phyloP scores from a whole-genome alignment of 2,797 vertebrate species.

The Florisuga fusca region DNA sequence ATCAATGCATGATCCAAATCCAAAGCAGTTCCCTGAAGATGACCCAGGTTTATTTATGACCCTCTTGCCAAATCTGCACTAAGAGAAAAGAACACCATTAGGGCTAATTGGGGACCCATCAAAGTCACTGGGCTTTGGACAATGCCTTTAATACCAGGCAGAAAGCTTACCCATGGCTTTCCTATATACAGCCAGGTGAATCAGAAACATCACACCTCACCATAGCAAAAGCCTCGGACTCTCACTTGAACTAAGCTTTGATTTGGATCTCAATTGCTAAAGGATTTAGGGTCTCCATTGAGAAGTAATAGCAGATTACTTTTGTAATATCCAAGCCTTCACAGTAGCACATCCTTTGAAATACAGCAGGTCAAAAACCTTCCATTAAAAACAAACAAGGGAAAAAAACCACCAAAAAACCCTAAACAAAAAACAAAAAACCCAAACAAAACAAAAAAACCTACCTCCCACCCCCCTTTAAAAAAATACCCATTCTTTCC shows the following conservation, averaged over 20 bases:
- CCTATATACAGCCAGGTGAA: background rate
- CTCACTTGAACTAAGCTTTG: background rate
- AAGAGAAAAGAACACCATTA: background rate
- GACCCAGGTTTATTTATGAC: background rate
- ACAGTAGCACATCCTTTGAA: background rate
- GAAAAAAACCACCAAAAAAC: too few species aligned
- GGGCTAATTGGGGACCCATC: background rate
- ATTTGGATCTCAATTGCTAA: background rate
- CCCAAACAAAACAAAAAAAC: too few species aligned
- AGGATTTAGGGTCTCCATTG: conserved; percentile 11
- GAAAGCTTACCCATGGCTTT: background rate
- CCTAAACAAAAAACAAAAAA: too few species aligned
- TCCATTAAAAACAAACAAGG: background rate
- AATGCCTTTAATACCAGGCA: background rate
- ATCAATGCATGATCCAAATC: fast-evolving
- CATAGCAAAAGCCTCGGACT: background rate
- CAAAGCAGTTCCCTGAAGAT: background rate
- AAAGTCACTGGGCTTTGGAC: background rate
- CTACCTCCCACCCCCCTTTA: too few species aligned
- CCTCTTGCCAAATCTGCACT: background rate
- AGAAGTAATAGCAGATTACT: background rate
- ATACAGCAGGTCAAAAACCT: background rate
- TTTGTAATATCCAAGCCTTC: background rate
- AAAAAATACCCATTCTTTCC: background rate
- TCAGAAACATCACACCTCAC: background rate